phyloP scores from a whole-genome alignment of 1,140 invertebrate genomes.

The Sarcophaga bullata region DNA sequence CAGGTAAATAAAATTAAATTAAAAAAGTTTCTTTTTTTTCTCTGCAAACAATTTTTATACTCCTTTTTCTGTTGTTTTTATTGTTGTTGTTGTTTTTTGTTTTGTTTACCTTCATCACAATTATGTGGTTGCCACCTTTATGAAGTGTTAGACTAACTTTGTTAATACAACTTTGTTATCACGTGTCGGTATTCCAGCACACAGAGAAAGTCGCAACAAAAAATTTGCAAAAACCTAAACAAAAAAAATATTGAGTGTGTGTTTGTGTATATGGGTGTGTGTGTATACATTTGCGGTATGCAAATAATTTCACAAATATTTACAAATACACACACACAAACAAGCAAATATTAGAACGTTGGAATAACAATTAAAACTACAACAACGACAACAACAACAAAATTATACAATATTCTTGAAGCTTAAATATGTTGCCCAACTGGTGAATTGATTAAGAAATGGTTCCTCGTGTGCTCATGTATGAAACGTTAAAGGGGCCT shows the following conservation, averaged over 20 bases:
- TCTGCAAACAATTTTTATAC: too few relatives aligned
- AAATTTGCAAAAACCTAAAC: not conserved
- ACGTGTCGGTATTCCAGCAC: not conserved
- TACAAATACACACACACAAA: not conserved
- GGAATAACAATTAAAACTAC: too few relatives aligned
- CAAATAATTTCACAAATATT: constrained; percentile 22
- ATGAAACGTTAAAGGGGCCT: too few relatives aligned
- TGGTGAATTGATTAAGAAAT: too few relatives aligned
- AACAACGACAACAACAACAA: too few relatives aligned
- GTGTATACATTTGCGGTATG: not conserved
- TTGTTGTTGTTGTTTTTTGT: too few relatives aligned
- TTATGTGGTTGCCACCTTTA: constrained; percentile 36
- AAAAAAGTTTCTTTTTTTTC: constrained; percentile 9
- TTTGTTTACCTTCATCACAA: constrained; percentile 39
- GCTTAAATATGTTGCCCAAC: too few relatives aligned
- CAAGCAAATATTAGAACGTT: too few relatives aligned
- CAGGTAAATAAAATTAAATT: constrained; percentile 39
- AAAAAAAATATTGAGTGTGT: not conserved
- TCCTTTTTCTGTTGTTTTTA: too few relatives aligned
- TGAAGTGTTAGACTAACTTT: constrained; percentile 40
- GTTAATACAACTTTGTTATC: constrained; percentile 39
- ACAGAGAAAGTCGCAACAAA: too few relatives aligned
- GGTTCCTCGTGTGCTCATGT: too few relatives aligned
- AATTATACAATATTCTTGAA: too few relatives aligned
- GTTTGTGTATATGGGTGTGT: not conserved